Percentiles rank a stretch among this genome's conserved stretches.
Evolutionary conservation across 2,797 vertebrate genomes (phyloP).

Genomic region (Enteromius fasciolatus): DNA sequence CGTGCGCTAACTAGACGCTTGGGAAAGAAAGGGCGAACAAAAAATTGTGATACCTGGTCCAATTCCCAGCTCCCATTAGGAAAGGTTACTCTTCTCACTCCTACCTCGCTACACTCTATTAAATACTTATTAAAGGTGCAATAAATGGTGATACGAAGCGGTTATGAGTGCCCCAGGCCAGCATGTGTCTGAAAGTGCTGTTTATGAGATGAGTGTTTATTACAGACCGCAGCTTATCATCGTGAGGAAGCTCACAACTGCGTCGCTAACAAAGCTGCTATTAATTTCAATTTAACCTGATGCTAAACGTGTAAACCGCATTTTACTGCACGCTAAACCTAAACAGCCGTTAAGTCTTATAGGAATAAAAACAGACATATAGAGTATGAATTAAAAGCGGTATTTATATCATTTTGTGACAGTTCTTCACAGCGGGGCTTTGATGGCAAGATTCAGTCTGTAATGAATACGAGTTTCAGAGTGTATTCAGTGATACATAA

Average conservation of each 20-base stretch:
- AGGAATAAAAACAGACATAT: constrained; percentile 8
- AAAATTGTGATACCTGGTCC: constrained; percentile 6
- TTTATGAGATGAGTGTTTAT: constrained; percentile 80
- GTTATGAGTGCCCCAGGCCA: constrained; percentile 77
- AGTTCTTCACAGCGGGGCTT: constrained; percentile 9
- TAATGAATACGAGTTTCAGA: constrained; percentile 32
- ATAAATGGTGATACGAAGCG: constrained; percentile 78
- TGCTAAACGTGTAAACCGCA: not conserved
- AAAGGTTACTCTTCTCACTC: constrained; percentile 49
- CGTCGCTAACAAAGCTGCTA: constrained; percentile 30
- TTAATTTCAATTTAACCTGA: constrained; percentile 32
- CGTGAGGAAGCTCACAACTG: constrained; percentile 26
- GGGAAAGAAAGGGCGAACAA: constrained; percentile 9
- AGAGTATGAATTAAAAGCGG: constrained; percentile 12
- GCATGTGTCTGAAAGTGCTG: constrained; percentile 70
- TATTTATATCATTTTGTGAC: constrained; percentile 4
- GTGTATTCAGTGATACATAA: constrained; percentile 22
- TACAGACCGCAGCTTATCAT: constrained; percentile 74
- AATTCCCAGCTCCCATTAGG: constrained; percentile 42
- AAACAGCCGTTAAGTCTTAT: not conserved
- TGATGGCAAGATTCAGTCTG: constrained; percentile 30
- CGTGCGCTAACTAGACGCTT: constrained; percentile 13
- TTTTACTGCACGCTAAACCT: not conserved
- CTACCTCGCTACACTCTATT: constrained; percentile 68
- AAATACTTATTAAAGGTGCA: constrained; percentile 80